Evolutionary conservation across 1,140 invertebrate species (phyloP), one percentile per base, ranked within the genome.

Genomic region (Drosophila bipectinata): DNA sequence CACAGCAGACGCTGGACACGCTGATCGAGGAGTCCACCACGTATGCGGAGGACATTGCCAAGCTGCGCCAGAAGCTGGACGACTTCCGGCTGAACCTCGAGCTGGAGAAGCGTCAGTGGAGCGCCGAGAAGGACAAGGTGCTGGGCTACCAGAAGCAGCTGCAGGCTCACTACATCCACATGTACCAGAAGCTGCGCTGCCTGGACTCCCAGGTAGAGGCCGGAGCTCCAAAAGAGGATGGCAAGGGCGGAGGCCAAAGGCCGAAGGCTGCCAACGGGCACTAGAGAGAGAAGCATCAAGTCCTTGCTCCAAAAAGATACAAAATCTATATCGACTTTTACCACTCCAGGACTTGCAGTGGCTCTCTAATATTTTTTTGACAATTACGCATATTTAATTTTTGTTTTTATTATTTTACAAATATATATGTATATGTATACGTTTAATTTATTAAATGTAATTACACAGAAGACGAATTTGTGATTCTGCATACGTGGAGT

Each of bases 141-240:
- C 44, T 91, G 7, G 55, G 78, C 12, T 91, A 91, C 47, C 90
- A 91, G 57, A 90, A 90, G 57, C 90, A 91, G 56, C 60, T 91
- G 51, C 90, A 91, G 53, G 74, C 82, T 5, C 90, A 91, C 68
- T 91, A 91, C 21, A 91, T 91, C 10, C 83, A 91, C 61, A 91
- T 91, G 90, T 91, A 91, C 56, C 88, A 91, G 72, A 91, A 91
- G 56, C 59, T 91, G 51, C 79, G 82, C 14, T 91, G 90, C 66
- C 79, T 91, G 58, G 84, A 91, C 54, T 76, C 56, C 7, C 61
- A 64, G 55, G 59, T 49, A 3, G 12, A 14, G 4, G 21, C 45
- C 7, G 9, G 28, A 14, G 3, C 57, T 9, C 8, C 41, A 2
- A 14, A 1, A 6, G 41, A 18, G 41, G 41, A 44, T 0, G 15